phyloP scores from a whole-genome alignment of 2,888 invertebrate species.

The Macroteleia sp. region DNA sequence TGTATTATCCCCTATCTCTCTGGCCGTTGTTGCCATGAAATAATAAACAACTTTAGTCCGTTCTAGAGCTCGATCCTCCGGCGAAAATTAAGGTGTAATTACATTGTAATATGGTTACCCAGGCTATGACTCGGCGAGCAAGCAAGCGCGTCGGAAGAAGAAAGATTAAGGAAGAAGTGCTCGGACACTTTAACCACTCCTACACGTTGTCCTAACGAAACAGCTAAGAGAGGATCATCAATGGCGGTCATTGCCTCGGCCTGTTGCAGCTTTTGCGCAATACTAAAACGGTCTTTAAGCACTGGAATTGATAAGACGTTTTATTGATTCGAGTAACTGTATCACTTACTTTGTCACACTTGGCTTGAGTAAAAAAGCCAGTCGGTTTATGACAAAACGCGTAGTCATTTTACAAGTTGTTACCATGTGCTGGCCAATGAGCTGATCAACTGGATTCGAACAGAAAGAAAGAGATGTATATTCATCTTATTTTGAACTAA shows the following conservation, averaged over 20 bases:
- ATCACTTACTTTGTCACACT: constrained; percentile 35
- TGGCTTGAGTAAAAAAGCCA: neutral
- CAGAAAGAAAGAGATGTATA: neutral
- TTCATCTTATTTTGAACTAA: constrained; percentile 3
- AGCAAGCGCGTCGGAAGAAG: constrained; percentile 33
- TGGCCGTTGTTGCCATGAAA: constrained; percentile 28
- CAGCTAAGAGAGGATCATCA: constrained; percentile 33
- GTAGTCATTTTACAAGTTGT: constrained; percentile 8
- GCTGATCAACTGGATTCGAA: neutral
- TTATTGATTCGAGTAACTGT: constrained; percentile 32
- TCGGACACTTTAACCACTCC: constrained; percentile 46
- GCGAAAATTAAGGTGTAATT: constrained; percentile 73
- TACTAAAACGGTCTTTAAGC: constrained; percentile 22
- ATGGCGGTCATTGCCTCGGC: constrained; percentile 44
- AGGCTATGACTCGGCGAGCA: constrained; percentile 30
- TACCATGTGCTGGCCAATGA: neutral
- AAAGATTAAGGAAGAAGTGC: constrained; percentile 51
- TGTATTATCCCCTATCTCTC: constrained; percentile 50
- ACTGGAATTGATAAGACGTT: constrained; percentile 15
- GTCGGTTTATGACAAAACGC: neutral
- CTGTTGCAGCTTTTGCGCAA: constrained; percentile 27
- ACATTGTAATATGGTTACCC: constrained; percentile 66
- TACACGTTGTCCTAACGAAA: constrained; percentile 24
- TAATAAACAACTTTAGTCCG: constrained; percentile 64
- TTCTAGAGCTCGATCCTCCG: constrained; percentile 44